Evolutionary conservation across 2,888 invertebrate species (phyloP).

Genomic region (Acrobasis suavella): DNA sequence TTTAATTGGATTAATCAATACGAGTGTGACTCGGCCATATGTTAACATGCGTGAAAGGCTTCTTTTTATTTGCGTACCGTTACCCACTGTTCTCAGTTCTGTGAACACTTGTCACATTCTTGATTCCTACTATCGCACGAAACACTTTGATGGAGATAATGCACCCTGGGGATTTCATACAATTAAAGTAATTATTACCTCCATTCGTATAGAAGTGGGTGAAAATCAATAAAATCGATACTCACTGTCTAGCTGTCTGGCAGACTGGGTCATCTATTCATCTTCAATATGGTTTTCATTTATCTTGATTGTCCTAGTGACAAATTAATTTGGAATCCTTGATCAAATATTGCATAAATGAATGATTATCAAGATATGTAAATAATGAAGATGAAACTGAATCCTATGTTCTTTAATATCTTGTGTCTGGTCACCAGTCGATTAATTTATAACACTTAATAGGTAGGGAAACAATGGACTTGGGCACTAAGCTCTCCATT

Average conservation of each 20-base stretch:
- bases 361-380: not conserved
- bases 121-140: not conserved
- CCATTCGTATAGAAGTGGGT: not conserved
- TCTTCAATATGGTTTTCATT: not conserved
- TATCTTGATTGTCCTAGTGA: not conserved
- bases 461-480: too few relatives aligned
- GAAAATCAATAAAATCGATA: not conserved
- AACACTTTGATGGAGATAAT: not conserved
- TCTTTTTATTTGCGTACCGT: conserved; percentile 60
- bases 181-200: not conserved
- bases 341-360: not conserved
- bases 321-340: not conserved
- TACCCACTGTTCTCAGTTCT: conserved; percentile 38
- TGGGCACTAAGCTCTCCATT: too few relatives aligned
- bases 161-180: not conserved
- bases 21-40: conserved; percentile 65
- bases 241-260: not conserved
- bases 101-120: conserved; percentile 10
- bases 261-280: too few relatives aligned
- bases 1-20: conserved; percentile 62
- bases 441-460: too few relatives aligned
- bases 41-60: conserved; percentile 70
- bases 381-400: too few relatives aligned
- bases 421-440: too few relatives aligned
- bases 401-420: too few relatives aligned